Evolutionary conservation across 2,113 vertebrate species (phyloP).

Genomic region (Corythaixoides concolor): DNA sequence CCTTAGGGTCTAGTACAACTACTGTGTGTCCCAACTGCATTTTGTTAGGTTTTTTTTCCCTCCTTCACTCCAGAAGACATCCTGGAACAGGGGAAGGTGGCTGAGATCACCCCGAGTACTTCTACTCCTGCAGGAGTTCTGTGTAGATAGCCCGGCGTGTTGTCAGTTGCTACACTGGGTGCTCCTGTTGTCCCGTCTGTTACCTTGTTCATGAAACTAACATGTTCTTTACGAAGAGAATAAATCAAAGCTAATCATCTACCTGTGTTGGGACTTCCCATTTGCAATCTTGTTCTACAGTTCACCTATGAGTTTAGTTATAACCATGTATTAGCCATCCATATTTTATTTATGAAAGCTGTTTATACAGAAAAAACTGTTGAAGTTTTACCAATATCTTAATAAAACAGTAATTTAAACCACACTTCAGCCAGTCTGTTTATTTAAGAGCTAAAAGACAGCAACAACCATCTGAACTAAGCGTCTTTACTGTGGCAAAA

Average conservation of each 20-base stretch:
- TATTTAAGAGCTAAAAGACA: conserved; percentile 47
- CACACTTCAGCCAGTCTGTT: conserved; percentile 50
- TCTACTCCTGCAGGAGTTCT: conserved; percentile 1
- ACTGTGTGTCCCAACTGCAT: not conserved
- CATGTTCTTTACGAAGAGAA: conserved; percentile 55
- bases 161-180: conserved; percentile 39
- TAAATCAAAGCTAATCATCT: conserved; percentile 42
- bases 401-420: conserved; percentile 82
- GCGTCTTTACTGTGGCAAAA: not conserved
- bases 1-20: not conserved
- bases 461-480: not conserved
- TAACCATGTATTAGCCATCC: conserved; percentile 76
- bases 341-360: conserved; percentile 78
- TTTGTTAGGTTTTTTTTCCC: not conserved
- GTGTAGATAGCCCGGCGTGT: not conserved
- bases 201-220: conserved; percentile 49
- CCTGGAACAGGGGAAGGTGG: conserved; percentile 10
- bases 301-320: conserved; percentile 69
- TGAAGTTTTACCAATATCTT: conserved; percentile 81
- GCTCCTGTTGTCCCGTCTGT: conserved; percentile 57
- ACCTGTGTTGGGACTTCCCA: conserved; percentile 24
- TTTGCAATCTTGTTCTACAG: conserved; percentile 53
- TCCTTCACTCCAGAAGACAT: conserved; percentile 37
- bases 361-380: conserved; percentile 78
- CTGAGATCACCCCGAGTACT: not conserved